Evolutionary conservation across 1,140 invertebrate species (phyloP).

Genomic region (Drosophila parvula): DNA sequence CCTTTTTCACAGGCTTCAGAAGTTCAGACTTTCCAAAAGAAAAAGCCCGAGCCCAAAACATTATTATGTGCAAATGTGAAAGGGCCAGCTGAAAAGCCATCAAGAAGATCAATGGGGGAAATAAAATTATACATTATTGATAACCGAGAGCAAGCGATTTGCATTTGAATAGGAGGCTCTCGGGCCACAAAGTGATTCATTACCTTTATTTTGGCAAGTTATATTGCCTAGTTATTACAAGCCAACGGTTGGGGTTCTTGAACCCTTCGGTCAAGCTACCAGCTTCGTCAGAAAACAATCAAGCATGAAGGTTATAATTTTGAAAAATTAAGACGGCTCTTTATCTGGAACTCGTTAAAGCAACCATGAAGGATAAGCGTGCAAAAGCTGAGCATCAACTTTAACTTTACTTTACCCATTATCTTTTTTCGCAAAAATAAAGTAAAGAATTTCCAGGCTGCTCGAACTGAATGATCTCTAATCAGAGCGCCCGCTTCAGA

Average conservation of each 20-base stretch:
- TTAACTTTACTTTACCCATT: slow-evolving; percentile 12
- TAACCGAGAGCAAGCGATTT: slow-evolving; percentile 7
- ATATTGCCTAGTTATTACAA: slow-evolving; percentile 28
- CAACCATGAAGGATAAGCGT: slow-evolving; percentile 48
- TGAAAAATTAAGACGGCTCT: slow-evolving; percentile 38
- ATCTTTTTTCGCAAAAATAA: neutral
- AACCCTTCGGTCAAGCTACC: slow-evolving; percentile 7
- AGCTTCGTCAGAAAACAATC: slow-evolving; percentile 25
- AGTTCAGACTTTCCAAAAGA: slow-evolving; percentile 67
- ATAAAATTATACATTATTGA: slow-evolving; percentile 35
- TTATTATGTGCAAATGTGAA: slow-evolving; percentile 78
- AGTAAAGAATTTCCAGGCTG: neutral
- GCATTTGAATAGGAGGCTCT: slow-evolving; percentile 24
- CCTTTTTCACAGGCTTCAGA: slow-evolving; percentile 55
- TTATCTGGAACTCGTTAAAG: slow-evolving; percentile 43
- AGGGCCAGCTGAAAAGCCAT: slow-evolving; percentile 39
- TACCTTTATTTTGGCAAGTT: slow-evolving; percentile 12
- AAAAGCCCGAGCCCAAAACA: slow-evolving; percentile 28
- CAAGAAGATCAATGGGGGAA: slow-evolving; percentile 17
- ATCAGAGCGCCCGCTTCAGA: slow-evolving; percentile 5
- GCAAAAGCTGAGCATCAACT: slow-evolving; percentile 24
- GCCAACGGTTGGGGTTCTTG: slow-evolving; percentile 24
- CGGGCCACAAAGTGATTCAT: slow-evolving; percentile 13
- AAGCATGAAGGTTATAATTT: slow-evolving; percentile 47
- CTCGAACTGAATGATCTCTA: slow-evolving; percentile 7